Evolutionary conservation across 2,113 vertebrate species (phyloP).

Genomic region (Brachyhypopomus occidentalis): DNA sequence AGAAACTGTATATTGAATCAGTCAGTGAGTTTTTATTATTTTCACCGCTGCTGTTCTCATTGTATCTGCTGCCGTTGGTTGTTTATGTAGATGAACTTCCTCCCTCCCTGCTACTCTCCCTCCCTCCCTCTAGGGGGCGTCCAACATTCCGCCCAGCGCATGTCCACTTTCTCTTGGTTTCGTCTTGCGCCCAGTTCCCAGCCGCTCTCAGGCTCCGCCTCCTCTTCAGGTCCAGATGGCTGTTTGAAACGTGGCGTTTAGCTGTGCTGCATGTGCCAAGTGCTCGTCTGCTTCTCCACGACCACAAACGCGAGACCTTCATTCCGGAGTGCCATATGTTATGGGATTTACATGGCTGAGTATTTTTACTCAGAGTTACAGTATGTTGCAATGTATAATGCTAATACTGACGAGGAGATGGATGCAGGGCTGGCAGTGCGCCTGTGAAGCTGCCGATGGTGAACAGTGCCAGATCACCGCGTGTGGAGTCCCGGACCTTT

Average conservation of each 20-base stretch:
- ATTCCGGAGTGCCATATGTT: constrained; percentile 8
- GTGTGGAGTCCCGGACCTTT: no score
- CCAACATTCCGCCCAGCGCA: background rate
- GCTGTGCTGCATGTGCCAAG: background rate
- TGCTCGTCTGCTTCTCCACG: constrained; percentile 6
- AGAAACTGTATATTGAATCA: no score
- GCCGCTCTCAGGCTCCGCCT: background rate
- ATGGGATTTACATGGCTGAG: background rate
- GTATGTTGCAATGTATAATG: background rate
- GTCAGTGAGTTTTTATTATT: no score
- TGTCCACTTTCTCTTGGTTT: constrained; percentile 17
- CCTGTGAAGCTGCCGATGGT: no score
- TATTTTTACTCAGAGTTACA: background rate
- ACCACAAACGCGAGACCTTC: background rate
- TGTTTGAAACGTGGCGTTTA: background rate
- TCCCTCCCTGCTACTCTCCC: no score
- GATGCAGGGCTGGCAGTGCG: no score
- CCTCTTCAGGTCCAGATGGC: constrained; percentile 15
- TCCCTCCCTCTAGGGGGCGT: background rate
- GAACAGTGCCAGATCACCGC: no score
- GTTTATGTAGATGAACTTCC: no score
- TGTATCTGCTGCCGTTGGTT: no score
- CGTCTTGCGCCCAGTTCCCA: background rate
- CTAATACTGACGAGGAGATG: no score
- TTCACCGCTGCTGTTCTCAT: no score